A percentile compares a stretch with the other conserved stretches of the same genome.
Conservation (phyloP, 1,140 invertebrate species). For the Marisa cornuarietis region DNA sequence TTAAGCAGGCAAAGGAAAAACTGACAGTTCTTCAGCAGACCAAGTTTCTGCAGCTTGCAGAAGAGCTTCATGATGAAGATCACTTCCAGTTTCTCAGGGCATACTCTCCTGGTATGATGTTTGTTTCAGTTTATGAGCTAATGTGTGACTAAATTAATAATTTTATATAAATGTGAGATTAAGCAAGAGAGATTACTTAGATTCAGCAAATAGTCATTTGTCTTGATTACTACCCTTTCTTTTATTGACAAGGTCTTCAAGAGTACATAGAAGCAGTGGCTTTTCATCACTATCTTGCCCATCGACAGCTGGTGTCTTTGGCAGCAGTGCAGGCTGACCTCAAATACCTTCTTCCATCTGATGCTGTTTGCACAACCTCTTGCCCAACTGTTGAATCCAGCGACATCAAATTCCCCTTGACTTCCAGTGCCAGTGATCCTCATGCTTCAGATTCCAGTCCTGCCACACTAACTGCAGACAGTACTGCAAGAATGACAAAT, state of each 20-base stretch:
- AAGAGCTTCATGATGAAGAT: constrained; percentile 78
- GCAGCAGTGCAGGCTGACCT: constrained; percentile 68
- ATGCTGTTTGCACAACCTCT: not conserved
- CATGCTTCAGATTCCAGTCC: no score
- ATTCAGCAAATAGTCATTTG: constrained; percentile 2
- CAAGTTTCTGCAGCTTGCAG: constrained; percentile 70
- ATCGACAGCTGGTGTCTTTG: constrained; percentile 63
- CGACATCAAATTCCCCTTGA: no score
- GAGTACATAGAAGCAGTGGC: constrained; percentile 88
- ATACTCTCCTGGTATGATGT: constrained; percentile 70
- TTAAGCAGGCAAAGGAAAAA: constrained; percentile 74
- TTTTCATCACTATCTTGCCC: constrained; percentile 76
- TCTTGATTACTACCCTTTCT: constrained; percentile 16
- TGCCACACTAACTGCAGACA: no score
- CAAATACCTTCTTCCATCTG: constrained; percentile 30
- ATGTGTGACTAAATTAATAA: no score
- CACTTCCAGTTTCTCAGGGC: constrained; percentile 79
- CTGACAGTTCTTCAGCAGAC: constrained; percentile 44
- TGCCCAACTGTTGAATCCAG: no score
- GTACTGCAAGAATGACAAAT: no score
- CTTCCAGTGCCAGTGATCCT: no score
- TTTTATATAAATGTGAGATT: not conserved
- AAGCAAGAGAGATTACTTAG: constrained; percentile 6
- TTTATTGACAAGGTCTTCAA: constrained; percentile 75
- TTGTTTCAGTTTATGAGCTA: not conserved